Conservation (phyloP, 2,797 vertebrate genomes). For the Eremophila alpestris region DNA sequence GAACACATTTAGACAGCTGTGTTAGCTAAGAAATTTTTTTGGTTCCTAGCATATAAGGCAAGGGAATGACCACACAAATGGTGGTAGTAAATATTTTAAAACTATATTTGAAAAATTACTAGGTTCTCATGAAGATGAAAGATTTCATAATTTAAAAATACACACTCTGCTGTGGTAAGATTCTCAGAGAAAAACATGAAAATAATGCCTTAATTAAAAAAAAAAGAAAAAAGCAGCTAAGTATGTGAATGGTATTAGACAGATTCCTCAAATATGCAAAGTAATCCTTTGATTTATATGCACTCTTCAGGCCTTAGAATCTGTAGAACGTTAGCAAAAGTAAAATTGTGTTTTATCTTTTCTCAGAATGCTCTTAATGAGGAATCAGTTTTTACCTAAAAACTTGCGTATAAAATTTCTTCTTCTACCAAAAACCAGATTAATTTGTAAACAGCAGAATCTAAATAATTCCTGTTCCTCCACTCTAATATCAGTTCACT, state of each 20-base stretch:
- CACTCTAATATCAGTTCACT: background rate
- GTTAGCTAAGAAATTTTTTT: background rate
- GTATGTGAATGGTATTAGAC: background rate
- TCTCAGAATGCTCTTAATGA: background rate
- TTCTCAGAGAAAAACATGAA: background rate
- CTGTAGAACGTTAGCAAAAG: background rate
- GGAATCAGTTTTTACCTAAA: background rate
- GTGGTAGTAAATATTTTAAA: background rate
- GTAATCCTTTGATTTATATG: background rate
- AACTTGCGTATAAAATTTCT: background rate
- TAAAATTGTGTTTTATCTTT: background rate
- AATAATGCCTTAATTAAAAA: background rate
- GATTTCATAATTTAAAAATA: background rate
- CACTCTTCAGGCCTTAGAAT: background rate
- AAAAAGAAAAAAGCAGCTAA: background rate
- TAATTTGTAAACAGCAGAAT: background rate
- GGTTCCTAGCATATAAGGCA: background rate
- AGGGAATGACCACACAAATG: background rate
- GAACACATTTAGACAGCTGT: rapidly evolving
- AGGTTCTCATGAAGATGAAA: background rate
- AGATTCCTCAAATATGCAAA: background rate
- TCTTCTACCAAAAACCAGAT: background rate
- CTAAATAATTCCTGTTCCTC: background rate
- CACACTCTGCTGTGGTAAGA: background rate
- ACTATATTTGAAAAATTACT: background rate